These are phyloP conservation scores for Protaetia brevitarsis DNA, from an alignment of 1,140 invertebrate species.

Conservation along the genomic window DNA sequence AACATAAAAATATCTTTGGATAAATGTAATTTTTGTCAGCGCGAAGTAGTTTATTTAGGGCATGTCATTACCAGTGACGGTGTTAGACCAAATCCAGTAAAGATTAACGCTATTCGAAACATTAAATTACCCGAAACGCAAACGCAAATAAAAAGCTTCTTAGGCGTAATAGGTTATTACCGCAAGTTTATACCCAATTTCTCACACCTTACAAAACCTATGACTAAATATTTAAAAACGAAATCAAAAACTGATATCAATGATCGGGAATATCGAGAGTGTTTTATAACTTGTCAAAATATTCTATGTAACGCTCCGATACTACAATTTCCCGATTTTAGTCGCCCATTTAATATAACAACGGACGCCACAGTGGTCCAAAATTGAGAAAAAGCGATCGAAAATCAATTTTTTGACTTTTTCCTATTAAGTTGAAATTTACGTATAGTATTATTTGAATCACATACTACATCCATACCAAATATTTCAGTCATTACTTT, in stretches of 20 bases:
- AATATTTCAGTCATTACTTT: too few relatives aligned
- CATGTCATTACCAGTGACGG: too few relatives aligned
- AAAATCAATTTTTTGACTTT: too few relatives aligned
- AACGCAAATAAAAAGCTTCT: not conserved
- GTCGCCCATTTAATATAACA: conserved; percentile 35
- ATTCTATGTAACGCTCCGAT: conserved; percentile 28
- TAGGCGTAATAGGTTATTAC: not conserved
- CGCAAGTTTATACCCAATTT: not conserved
- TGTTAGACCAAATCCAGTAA: too few relatives aligned
- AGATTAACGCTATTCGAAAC: not conserved
- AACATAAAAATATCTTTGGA: not conserved
- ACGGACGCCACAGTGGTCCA: too few relatives aligned
- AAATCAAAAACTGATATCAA: not conserved
- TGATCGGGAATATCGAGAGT: not conserved
- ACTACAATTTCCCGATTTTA: conserved; percentile 29
- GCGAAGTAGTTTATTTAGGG: not conserved
- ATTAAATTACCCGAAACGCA: not conserved
- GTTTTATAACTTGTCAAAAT: conserved; percentile 25
- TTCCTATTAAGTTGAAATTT: too few relatives aligned
- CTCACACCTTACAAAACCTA: not conserved
- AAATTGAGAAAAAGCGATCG: too few relatives aligned
- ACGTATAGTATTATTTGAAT: too few relatives aligned
- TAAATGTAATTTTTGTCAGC: not conserved
- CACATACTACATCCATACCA: too few relatives aligned
- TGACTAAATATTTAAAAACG: not conserved